A percentile compares a stretch with the other conserved stretches of the same genome.
Conservation (phyloP, 2,888 invertebrate species). For the Pristionchus japonicus region DNA sequence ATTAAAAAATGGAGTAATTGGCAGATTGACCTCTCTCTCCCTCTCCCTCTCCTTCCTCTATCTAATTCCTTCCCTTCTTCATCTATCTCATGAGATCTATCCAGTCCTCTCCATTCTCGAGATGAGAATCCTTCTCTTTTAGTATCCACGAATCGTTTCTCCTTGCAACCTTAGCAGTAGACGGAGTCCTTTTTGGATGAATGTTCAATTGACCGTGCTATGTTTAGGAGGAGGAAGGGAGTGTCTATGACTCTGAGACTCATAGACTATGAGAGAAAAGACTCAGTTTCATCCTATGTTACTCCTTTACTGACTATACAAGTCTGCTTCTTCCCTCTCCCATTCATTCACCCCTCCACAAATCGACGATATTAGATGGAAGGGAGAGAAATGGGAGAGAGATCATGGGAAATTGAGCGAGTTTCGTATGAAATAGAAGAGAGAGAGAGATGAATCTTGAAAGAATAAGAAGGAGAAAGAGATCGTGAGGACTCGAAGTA, state of each 20-base stretch:
- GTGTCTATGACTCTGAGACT: too few relatives aligned
- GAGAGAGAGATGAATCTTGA: constrained; percentile 13
- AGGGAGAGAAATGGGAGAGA: not conserved
- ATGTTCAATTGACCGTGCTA: not conserved
- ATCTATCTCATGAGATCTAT: not conserved
- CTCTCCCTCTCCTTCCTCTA: not conserved
- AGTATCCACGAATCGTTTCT: not conserved
- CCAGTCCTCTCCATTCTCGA: not conserved
- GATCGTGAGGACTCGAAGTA: not conserved
- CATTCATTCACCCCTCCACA: not conserved
- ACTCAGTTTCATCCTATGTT: not conserved
- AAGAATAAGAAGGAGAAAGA: not conserved
- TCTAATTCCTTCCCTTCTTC: not conserved
- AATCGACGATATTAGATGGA: not conserved
- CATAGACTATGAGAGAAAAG: not conserved
- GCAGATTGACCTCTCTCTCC: not conserved
- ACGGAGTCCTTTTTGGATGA: not conserved
- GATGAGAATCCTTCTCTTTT: not conserved
- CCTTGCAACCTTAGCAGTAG: not conserved
- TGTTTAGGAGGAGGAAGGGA: not conserved
- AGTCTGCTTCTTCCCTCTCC: not conserved
- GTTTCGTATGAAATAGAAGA: not conserved
- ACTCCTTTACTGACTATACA: not conserved
- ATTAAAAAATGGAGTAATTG: not conserved
- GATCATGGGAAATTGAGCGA: not conserved